Base-by-base conservation (phyloP, 2,797 vertebrate genomes). In the Periparus ater region DNA sequence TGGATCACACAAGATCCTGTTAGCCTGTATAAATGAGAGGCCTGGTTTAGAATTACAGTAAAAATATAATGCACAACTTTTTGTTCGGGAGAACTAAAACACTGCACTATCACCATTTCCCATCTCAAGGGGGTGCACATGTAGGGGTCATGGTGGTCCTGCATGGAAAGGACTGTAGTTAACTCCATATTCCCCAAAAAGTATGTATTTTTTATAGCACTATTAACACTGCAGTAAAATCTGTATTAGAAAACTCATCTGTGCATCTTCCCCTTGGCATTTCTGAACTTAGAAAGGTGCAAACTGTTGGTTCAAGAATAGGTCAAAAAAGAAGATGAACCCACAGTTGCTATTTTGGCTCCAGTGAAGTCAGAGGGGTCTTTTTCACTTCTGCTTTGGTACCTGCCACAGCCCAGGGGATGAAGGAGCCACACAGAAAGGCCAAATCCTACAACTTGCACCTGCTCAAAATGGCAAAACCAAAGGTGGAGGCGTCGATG, bases 11-110 rank as follows among this genome's bases (percentile, higher is more conserved):
- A 96, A 63, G 85, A 96, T 87, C 94, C 94, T 92, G 91, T 79
- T 10, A 84, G 85, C 95, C 95, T 96, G 96, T 85, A 84, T 85
- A 90, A 96, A 96, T 88, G 89, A 96, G 88, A 96, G 91, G 91
- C 95, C 91, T 25, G 38, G 57, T 95, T 96, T 93, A 94, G 94
- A 95, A 76, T 82, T 54, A 94, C 38, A 90, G 74, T 9, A 54
- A 78, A 89, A 86, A 71, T 36, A 79, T 9, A 93, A 40, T 1
- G 57, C 27, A 87, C 23, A 58, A 29, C 22, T 82, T 73, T 51
- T 47, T n/a, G n/a, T 40, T 8, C 51, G 60, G 60, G 23, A 86
- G 34, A 74, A 42, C 17, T 85, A 54, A 57, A 83, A 50, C 34
- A 61, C 27, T 48, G 61, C 45, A 34, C 4, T 58, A 29, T 11